Percentiles rank a stretch among this genome's conserved stretches.
These are phyloP conservation scores for Temnopleurus reevesii DNA, from an alignment of 53 echinoderm and acorn worm species.

Conservation along the genomic window DNA sequence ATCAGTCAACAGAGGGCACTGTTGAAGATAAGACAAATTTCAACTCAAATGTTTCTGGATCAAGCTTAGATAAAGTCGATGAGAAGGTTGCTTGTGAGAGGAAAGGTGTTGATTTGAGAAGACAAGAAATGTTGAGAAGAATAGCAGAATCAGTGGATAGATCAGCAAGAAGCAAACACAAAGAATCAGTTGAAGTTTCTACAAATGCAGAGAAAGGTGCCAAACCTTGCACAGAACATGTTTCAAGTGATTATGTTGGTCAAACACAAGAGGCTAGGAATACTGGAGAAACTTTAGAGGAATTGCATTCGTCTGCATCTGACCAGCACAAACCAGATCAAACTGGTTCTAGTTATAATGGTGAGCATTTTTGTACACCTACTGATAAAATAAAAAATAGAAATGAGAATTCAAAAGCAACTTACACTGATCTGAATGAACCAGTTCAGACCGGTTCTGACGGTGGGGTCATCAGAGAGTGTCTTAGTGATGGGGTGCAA, in stretches of 20 bases:
- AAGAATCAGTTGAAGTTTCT: not conserved
- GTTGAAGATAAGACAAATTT: not conserved
- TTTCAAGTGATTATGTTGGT: not conserved
- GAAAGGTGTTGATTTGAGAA: not conserved
- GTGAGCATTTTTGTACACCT: too few relatives aligned
- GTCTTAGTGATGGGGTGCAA: not conserved
- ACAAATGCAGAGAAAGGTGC: not conserved
- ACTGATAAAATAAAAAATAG: too few relatives aligned
- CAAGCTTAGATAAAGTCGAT: not conserved
- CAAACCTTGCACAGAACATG: not conserved
- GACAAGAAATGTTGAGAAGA: not conserved
- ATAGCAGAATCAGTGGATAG: slow-evolving; percentile 22
- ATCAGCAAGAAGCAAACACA: not conserved
- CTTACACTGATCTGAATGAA: not conserved
- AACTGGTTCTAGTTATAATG: too few relatives aligned
- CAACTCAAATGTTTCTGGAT: not conserved
- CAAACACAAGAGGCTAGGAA: not conserved
- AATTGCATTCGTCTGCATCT: not conserved
- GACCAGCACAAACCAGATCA: not conserved
- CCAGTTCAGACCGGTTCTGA: not conserved
- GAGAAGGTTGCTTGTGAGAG: not conserved
- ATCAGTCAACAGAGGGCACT: not conserved
- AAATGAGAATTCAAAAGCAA: too few relatives aligned
- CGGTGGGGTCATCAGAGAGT: not conserved
- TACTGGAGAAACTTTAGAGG: not conserved